Conservation (phyloP, 2,888 invertebrate genomes). For the Cistogaster globosa region DNA sequence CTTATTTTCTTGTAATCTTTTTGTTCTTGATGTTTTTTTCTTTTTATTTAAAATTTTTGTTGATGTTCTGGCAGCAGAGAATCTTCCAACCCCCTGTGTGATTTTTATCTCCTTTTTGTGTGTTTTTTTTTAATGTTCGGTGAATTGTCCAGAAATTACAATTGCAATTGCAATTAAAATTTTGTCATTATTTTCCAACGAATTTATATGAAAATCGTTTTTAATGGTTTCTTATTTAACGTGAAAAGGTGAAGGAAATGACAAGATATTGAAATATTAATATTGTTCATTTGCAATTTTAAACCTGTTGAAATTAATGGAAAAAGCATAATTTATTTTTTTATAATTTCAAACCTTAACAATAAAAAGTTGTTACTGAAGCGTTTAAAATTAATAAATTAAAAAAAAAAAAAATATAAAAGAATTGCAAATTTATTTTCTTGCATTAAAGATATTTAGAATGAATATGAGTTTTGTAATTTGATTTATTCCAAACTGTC, state of each 20-base stretch:
- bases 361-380: too few relatives aligned
- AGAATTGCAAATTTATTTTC: too few relatives aligned
- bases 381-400: too few relatives aligned
- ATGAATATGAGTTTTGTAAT: too few relatives aligned
- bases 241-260: background rate
- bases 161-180: constrained; percentile 59
- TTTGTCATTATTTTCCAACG: constrained; percentile 40
- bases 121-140: constrained; percentile 12
- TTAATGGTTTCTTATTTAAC: constrained; percentile 15
- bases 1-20: constrained; percentile 19
- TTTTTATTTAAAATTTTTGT: constrained; percentile 1
- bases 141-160: constrained; percentile 49
- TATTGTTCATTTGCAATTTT: background rate
- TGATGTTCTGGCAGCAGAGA: constrained; percentile 15
- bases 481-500: too few relatives aligned
- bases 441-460: too few relatives aligned
- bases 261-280: constrained; percentile 11
- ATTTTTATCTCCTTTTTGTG: constrained; percentile 23
- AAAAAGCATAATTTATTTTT: too few relatives aligned
- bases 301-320: background rate
- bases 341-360: too few relatives aligned
- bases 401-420: too few relatives aligned
- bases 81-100: background rate
- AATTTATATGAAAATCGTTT: constrained; percentile 36
- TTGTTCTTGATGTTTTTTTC: constrained; percentile 1